A percentile compares a stretch with the other conserved stretches of the same genome.
phyloP scores from a whole-genome alignment of 2,888 invertebrate genomes.

The Dasypolia templi region DNA sequence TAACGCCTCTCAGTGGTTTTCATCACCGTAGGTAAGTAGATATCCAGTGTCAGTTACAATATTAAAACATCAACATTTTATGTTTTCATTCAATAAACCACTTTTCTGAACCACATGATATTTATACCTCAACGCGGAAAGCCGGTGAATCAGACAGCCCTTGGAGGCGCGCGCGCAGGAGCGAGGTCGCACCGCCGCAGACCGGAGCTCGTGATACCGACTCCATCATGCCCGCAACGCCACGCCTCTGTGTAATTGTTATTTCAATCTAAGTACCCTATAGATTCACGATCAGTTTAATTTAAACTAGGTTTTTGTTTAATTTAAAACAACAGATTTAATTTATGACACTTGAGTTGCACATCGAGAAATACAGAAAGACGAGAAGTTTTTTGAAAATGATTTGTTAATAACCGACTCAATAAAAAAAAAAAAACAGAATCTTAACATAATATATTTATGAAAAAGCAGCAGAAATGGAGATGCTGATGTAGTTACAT shows the following conservation, averaged over 20 bases:
- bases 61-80: background rate
- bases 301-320: conserved; percentile 34
- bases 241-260: conserved; percentile 81
- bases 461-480: background rate
- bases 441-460: background rate
- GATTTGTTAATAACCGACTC: no score
- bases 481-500: background rate
- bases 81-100: background rate
- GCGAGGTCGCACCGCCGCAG: conserved; percentile 76
- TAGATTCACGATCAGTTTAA: conserved; percentile 60
- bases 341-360: background rate
- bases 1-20: no score
- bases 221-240: conserved; percentile 72
- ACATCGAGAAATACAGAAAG: background rate
- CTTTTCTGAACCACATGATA: conserved; percentile 8
- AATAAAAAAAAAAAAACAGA: background rate
- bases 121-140: conserved; percentile 68
- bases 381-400: no score
- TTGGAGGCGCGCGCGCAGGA: conserved; percentile 66
- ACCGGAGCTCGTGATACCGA: conserved; percentile 76
- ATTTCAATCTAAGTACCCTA: conserved; percentile 75
- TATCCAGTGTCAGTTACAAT: background rate
- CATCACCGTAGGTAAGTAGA: background rate
- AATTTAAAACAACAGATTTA: conserved; percentile 15
- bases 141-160: conserved; percentile 72